Evolutionary conservation across 2,797 vertebrate genomes (phyloP).

Genomic region (Allobates femoralis): DNA sequence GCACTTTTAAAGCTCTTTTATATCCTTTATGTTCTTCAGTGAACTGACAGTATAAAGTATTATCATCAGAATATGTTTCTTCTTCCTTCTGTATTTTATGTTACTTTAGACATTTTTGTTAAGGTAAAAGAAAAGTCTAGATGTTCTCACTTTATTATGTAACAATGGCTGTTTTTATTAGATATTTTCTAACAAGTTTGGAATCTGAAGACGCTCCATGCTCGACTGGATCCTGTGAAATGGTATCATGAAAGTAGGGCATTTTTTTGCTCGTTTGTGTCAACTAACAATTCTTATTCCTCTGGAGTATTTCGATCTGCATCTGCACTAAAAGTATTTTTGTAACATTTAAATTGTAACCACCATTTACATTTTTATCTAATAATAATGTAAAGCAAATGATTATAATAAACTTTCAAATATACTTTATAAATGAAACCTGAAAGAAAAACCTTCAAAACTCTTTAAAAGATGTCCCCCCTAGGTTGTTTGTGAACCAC

Average conservation of each 20-base stretch:
- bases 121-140: constrained; percentile 11
- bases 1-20: neutral
- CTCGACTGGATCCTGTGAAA: constrained; percentile 32
- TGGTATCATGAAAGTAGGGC: neutral
- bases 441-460: too few species aligned
- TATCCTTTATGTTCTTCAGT: neutral
- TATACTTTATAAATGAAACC: too few species aligned
- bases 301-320: constrained; percentile 22
- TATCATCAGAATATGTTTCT: constrained; percentile 20
- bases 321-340: constrained; percentile 27
- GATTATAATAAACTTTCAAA: too few species aligned
- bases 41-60: constrained; percentile 20
- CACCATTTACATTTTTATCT: too few species aligned
- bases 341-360: too few species aligned
- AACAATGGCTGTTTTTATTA: constrained; percentile 24
- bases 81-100: constrained; percentile 9
- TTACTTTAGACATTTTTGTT: constrained; percentile 5
- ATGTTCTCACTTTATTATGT: neutral
- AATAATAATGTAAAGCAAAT: too few species aligned
- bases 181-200: constrained; percentile 31
- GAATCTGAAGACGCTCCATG: constrained; percentile 23
- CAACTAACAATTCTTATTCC: constrained; percentile 24
- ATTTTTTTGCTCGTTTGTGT: constrained; percentile 41
- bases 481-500: too few species aligned
- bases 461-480: too few species aligned